Base-by-base conservation (phyloP, 2,888 invertebrate species). In the Eulithis testata region DNA sequence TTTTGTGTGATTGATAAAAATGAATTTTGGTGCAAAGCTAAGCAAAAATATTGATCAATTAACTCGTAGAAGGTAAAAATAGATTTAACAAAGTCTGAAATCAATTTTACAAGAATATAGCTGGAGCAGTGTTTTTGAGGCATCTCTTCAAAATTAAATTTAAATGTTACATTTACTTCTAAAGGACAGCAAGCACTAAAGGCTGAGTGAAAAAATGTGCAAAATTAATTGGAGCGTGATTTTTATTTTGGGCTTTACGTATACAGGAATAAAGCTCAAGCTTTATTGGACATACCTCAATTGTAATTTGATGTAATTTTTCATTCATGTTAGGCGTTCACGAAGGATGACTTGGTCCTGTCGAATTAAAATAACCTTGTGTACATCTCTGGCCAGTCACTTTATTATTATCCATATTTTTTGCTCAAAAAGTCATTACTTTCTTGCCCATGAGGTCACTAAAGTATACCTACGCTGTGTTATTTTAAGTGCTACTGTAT, bases 301-400 rank as follows among this genome's bases (percentile, higher is more conserved):
- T 79, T 80, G 77, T 77, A 69, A 76, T 75, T 75, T 74, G 79
- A 78, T 81, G 79, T 85, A 43, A 63, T 56, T 73, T 77, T 78
- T 79, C 66, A 56, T 60, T 84, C 84, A 81, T 87, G 84, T 88
- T 93, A 93, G 89, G 93, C 92, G 89, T 93, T 93, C 87, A 93
- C 93, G 90, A 93, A 93, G 82, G 93, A 93, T 79, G 92, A 93
- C 89, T 93, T 93, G 85, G 93, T 93, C 93, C 93, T 93, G 91
- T 79, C 82, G 79, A 81, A 75, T 81, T 80, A 74, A 86, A 76
- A 83, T 80, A 77, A 80, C n/a, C 27, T 70, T 77, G 73, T 75
- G 3, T 58, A 58, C 50, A 51, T 58, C 50, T 58, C 4, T 27
- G 11, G n/a, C 7, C 21, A 37, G 36, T 47, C 47, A 21, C 21